Conservation (phyloP, 2,797 vertebrate genomes). For the Enteromius thamalakanensis region DNA sequence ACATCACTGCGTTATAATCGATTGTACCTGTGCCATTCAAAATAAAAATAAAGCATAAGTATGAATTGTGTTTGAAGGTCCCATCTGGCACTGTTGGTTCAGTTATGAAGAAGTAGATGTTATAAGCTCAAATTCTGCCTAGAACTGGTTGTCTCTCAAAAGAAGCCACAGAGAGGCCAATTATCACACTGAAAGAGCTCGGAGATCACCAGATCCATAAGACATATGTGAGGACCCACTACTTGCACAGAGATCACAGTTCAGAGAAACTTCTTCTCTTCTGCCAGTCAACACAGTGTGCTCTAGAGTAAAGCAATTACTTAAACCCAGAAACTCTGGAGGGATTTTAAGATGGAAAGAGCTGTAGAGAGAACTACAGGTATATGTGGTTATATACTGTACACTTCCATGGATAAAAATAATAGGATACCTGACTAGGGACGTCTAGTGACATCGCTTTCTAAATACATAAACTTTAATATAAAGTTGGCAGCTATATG, state of each 20-base stretch:
- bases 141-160: slow-evolving; percentile 8
- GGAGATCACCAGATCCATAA: slow-evolving; percentile 12
- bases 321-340: not conserved
- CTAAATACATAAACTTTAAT: not conserved
- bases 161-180: slow-evolving; percentile 32
- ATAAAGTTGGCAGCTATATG: not conserved
- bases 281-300: not conserved
- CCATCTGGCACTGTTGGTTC: not conserved
- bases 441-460: not conserved
- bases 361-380: not conserved
- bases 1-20: not conserved
- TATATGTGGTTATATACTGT: not conserved
- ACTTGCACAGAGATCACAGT: slow-evolving; percentile 13
- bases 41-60: not conserved
- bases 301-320: slow-evolving; percentile 20
- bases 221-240: not conserved
- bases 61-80: not conserved
- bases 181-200: slow-evolving; percentile 24
- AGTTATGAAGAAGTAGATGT: not conserved
- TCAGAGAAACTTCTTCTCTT: not conserved
- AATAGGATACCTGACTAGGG: not conserved
- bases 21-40: not conserved
- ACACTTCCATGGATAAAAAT: not conserved
- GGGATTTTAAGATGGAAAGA: not conserved
- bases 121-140: not conserved